Evolutionary conservation across 2,113 vertebrate genomes (phyloP), one percentile per base, ranked within the genome.

Genomic region (Mormyrus lacerda): DNA sequence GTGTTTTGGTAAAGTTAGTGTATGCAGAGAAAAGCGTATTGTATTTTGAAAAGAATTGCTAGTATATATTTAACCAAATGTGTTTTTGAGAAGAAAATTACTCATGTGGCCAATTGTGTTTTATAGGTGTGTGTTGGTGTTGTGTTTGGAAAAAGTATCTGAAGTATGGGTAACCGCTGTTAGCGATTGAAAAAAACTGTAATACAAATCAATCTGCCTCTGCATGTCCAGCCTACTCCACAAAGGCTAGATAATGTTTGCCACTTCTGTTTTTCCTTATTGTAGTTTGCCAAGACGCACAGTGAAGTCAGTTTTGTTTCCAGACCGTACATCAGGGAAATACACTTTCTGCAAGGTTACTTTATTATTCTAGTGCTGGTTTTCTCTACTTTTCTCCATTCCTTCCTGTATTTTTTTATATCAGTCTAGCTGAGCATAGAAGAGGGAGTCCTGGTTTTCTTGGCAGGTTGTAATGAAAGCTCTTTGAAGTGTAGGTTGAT

Each of bases 401-500:
- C 31, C 90, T 83, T 83, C 91, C 89, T 91, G 91, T 90, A 91
- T 93, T 55, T 19, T 55, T 55, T 21, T 21, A 53, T 91, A 90
- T 91, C 92, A 90, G 90, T 39, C 92, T 91, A 85, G 93, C 89
- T 90, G 65, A 89, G 88, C 69, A 89, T 58, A 87, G 89, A 91
- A 89, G 92, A 87, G 86, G 91, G 44, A 90, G 35, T 88, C 87
- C 48, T 88, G 50, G 42, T 92, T 92, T 94, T 91, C 90, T 87
- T 91, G 91, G 91, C 85, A 89, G 83, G 90, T 94, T 93, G 93
- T 94, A 93, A 93, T 93, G 92, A 93, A 93, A 89, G 90, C 90
- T 87, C 92, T 94, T 94, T 95, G 94, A 94, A 94, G 93, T 93
- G 88, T 53, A 31, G 91, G 89, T 90, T 91, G 92, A 92, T 92